These are phyloP conservation scores for Merodon equestris DNA, from an alignment of 2,888 invertebrate species.

Conservation along the genomic window DNA sequence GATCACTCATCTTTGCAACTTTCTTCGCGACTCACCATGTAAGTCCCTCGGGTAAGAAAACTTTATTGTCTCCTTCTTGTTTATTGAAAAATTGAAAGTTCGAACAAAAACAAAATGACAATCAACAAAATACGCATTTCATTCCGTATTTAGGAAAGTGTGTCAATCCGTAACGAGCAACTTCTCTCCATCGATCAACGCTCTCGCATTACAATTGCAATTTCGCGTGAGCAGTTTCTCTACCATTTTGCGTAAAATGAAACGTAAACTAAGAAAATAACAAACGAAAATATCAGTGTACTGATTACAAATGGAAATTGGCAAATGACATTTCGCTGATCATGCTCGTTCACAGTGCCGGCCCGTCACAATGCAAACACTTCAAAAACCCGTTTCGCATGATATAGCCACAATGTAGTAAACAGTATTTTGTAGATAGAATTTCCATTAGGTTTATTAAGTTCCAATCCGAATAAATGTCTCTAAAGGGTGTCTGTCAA, in stretches of 20 bases:
- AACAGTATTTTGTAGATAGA: no score
- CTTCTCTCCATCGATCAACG: constrained; percentile 5
- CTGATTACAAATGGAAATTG: constrained; percentile 29
- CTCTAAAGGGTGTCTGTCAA: no score
- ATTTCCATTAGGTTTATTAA: no score
- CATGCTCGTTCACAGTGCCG: no score
- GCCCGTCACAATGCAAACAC: no score
- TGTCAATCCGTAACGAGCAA: constrained; percentile 33
- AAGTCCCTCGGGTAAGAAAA: no score
- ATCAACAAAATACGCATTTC: constrained; percentile 27
- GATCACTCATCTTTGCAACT: no score
- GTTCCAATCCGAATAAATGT: no score
- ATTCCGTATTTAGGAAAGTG: constrained; percentile 38
- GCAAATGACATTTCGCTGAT: constrained; percentile 4
- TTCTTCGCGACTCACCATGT: no score
- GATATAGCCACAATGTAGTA: neutral
- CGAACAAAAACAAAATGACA: neutral
- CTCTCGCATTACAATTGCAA: constrained; percentile 7
- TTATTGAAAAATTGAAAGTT: constrained; percentile 28
- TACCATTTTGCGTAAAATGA: constrained; percentile 1
- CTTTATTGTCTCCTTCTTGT: neutral
- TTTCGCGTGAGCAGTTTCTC: constrained; percentile 10
- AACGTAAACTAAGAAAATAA: neutral
- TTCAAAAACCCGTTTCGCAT: no score
- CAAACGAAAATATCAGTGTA: constrained; percentile 18